Evolutionary conservation across 30 jellyfish, hydroid and myxozoan genomes (phyloP), one percentile per base, ranked within the genome.

Genomic region (Turritopsis dohrnii): DNA sequence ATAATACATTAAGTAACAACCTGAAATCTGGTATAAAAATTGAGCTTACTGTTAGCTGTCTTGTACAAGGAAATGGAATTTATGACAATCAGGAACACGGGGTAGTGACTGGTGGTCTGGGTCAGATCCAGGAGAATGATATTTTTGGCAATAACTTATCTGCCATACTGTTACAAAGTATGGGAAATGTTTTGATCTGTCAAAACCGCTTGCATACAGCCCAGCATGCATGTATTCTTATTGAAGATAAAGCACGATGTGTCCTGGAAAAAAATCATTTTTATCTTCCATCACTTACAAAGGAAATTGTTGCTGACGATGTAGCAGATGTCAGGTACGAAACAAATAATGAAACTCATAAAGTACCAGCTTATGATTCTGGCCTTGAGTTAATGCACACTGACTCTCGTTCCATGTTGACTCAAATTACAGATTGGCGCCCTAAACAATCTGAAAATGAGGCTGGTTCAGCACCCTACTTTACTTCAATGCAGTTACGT

Each of bases 71-170:
- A 13, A 91, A 91, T 74, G 97, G 97, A 54, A 86, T 91, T 41
- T 91, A 91, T 79, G 91, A 91, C 79, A 91, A 91, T 90, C 72
- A 81, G 65, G 97, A 91, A 41, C 66, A 72, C 81, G 97, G 97
- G 26, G 72, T 91, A 20, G 86, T 71, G 30, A 71, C 92, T 1
- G 84, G 90, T 0, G 97, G 97, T 17, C 86, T 87, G 22, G 96
- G 97, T 21, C 79, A 82, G 25, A 79, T 91, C 24, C 82, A 71
- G 53, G 88, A 73, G 74, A 91, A 91, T 80, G 97, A 91, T 41
- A 30, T 91, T 22, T 85, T 91, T 60, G 91, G 95, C 31, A 90
- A 84, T 80, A 74, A 73, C 29, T 66, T 83, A 89, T 82, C 96
- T 1, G 88, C 94, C 16, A 65, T 91, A 17, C 75, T 30, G 65